Evolutionary conservation across 2,888 invertebrate species (phyloP), one percentile per base, ranked within the genome.

Genomic region (Parapristionchus giblindavisi): DNA sequence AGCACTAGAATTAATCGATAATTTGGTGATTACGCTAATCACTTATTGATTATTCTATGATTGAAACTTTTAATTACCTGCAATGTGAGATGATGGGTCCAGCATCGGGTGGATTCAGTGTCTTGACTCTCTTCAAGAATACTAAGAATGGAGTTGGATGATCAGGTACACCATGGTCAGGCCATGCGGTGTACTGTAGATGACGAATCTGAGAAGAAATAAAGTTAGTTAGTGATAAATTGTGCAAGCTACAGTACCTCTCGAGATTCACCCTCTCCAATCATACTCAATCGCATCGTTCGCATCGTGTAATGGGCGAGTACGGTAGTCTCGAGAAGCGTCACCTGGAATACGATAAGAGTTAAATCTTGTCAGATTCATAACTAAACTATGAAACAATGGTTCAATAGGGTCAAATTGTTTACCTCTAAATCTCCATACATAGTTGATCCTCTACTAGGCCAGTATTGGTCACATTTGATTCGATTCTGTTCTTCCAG

Each of bases 151-250:
- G 98, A 0, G 98, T 98, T 0, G 99, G 97, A 90, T 98, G 96
- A 89, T 98, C 98, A 2, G 99, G 98, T 3, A 99, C 98, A 1
- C 91, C 98, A 88, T 99, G 99, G 90, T 99, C 99, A 0, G 99
- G 98, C 99, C 99, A 99, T 4, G 98, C 98, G 0, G 98, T 99
- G 89, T 98, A 99, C 90, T 99, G 99, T 83, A 98, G 91, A 89
- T 99, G 99, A 85, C 96, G 94, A 73, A 99, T 93, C 89, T 99
- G 73, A 71, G 24, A 48, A 34, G 14, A 17, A 21, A 51, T 17
- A 17, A 51, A 51, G 51, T 51, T n/a, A 51, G 51, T 51, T n/a
- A n/a, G n/a, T n/a, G n/a, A n/a, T n/a, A n/a, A n/a, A n/a, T n/a
- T n/a, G n/a, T n/a, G n/a, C n/a, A n/a, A n/a, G 24, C 27, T 6